These are phyloP conservation scores for Ladona fulva DNA, from an alignment of 1,140 invertebrate genomes.

Conservation along the genomic window DNA sequence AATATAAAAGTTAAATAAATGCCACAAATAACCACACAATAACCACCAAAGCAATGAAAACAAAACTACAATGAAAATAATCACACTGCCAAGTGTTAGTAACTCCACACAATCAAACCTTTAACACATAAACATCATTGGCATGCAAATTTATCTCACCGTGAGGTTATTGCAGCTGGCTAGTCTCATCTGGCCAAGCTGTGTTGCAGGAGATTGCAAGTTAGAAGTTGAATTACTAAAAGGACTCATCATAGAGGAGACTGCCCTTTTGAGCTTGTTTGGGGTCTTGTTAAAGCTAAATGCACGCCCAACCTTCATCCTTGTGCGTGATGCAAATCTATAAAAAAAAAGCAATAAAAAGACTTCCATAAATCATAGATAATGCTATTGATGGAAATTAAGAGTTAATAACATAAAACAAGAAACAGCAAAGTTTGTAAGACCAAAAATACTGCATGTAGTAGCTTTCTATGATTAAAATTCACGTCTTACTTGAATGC, in stretches of 20 bases:
- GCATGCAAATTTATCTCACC: background rate
- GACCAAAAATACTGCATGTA: too few relatives aligned
- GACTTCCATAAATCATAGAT: too few relatives aligned
- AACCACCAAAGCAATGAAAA: too few relatives aligned
- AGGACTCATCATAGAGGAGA: slow-evolving; percentile 90
- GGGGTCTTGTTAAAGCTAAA: slow-evolving; percentile 93
- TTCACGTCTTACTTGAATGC: slow-evolving; percentile 54
- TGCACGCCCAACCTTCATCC: slow-evolving; percentile 81
- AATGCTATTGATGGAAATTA: too few relatives aligned
- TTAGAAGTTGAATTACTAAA: slow-evolving; percentile 65
- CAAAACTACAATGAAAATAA: too few relatives aligned
- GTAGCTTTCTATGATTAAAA: background rate
- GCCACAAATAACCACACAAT: too few relatives aligned
- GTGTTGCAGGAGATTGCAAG: slow-evolving; percentile 56
- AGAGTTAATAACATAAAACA: too few relatives aligned
- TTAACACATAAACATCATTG: background rate
- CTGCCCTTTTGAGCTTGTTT: slow-evolving; percentile 81
- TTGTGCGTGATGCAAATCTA: slow-evolving; percentile 70
- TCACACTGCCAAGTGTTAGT: too few relatives aligned
- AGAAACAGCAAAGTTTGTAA: too few relatives aligned
- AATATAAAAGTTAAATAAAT: too few relatives aligned
- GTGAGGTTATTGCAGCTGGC: slow-evolving; percentile 74
- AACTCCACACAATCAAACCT: too few relatives aligned
- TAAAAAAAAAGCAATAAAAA: slow-evolving; percentile 21
- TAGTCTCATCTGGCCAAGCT: slow-evolving; percentile 69